Evolutionary conservation across 2,113 vertebrate genomes (phyloP).

Genomic region (Centrocercus urophasianus): DNA sequence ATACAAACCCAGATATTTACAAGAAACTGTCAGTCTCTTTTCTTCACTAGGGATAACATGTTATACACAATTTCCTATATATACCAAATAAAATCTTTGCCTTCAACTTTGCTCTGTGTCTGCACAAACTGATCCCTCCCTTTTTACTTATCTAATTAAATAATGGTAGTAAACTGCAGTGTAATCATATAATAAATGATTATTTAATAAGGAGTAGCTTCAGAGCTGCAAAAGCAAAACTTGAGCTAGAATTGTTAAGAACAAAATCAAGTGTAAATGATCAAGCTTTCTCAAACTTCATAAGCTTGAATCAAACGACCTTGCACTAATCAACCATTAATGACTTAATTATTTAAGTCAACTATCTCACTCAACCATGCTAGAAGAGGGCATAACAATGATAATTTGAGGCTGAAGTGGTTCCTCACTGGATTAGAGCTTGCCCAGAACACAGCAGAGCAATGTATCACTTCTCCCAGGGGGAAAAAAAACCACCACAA

Average conservation of each 20-base stretch:
- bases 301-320: background rate
- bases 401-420: rapidly evolving
- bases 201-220: background rate
- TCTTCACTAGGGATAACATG: slow-evolving; percentile 68
- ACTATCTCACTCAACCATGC: rapidly evolving
- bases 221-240: slow-evolving; percentile 34
- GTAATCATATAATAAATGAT: slow-evolving; percentile 20
- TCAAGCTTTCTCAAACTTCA: background rate
- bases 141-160: background rate
- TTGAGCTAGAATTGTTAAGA: background rate
- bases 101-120: slow-evolving; percentile 71
- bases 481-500: background rate
- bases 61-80: slow-evolving; percentile 70
- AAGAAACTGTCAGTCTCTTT: slow-evolving; percentile 65
- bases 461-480: background rate
- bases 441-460: background rate
- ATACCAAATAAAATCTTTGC: slow-evolving; percentile 74
- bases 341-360: background rate
- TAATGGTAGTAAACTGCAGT: background rate
- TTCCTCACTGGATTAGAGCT: rapidly evolving
- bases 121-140: slow-evolving; percentile 34
- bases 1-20: slow-evolving; percentile 78
- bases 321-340: background rate
- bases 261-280: background rate
- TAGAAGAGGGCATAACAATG: rapidly evolving